A percentile compares a stretch with the other conserved stretches of the same genome.
phyloP scores from a whole-genome alignment of 2,113 vertebrate genomes.

The Nothocercus julius region DNA sequence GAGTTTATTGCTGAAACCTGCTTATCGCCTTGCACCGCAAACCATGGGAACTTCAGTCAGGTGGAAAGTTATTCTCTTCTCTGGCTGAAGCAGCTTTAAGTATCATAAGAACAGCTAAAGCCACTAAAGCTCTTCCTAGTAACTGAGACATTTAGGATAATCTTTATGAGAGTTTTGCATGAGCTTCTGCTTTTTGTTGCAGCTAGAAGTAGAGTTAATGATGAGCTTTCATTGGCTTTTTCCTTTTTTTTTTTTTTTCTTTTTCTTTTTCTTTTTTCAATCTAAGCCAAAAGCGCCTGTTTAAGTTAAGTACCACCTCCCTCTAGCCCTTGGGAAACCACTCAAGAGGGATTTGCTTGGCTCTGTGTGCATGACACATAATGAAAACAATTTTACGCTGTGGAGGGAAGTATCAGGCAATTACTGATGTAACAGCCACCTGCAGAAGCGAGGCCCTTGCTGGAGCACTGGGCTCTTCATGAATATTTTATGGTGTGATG shows the following conservation, averaged over 20 bases:
- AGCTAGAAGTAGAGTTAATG: conserved; percentile 93
- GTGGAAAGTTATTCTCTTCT: conserved; percentile 97
- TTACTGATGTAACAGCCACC: conserved; percentile 99
- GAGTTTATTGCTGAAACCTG: conserved; percentile 99
- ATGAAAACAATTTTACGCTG: conserved; percentile 99
- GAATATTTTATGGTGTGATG: conserved; percentile 99
- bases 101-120: conserved; percentile 86
- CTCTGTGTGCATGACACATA: conserved; percentile 98
- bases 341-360: conserved; percentile 94
- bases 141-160: conserved; percentile 98
- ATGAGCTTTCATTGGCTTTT: conserved; percentile 90
- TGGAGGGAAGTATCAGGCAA: conserved; percentile 97
- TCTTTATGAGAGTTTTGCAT: conserved; percentile 88
- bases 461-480: conserved; percentile 85
- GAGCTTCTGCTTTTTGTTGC: conserved; percentile 92
- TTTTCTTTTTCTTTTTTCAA: conserved; percentile 62
- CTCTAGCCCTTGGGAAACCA: conserved; percentile 94
- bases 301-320: conserved; percentile 98
- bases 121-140: conserved; percentile 87
- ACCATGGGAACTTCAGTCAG: conserved; percentile 99
- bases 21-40: conserved; percentile 94
- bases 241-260: conserved; percentile 40
- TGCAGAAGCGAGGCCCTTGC: conserved; percentile 91
- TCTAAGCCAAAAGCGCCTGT: conserved; percentile 92
- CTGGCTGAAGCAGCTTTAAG: conserved; percentile 88